Base-by-base conservation (phyloP, 2,888 invertebrate species). In the Baccha elongata region DNA sequence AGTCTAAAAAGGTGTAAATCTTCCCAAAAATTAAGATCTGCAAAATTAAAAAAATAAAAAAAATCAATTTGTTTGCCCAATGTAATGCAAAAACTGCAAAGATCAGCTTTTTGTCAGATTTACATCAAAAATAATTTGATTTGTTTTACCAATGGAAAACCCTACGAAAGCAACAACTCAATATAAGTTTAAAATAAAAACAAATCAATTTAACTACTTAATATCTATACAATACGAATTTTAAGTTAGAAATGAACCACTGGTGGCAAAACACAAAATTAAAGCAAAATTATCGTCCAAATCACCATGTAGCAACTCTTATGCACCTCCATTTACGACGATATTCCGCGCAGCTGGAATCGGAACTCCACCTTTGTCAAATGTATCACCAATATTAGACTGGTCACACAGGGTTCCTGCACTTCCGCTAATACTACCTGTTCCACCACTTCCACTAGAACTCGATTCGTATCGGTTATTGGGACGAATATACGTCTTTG, bases 301-400 rank as follows among this genome's bases (percentile, higher is more conserved):
- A 58, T 17, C 55, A 62, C 65, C 52, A 4, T 46, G 35, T 37
- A 42, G n/a, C 40, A 40, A 55, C n/a, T 55, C 67, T 74, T 44
- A 85, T 76, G 84, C 84, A 69, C 37, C 76, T 75, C 80, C 72
- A 53, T 85, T 85, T 32, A 60, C 42, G 75, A 85, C 62, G 48
- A 85, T 58, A 72, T 73, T 81, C 53, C 85, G 85, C 68, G 55
- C 55, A 32, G 84, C 84, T 64, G 85, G 84, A 48, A 84, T 68
- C 21, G 84, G 84, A 32, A 73, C 60, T 46, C 53, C 62, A 10
- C 50, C 62, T 26, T 78, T 78, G 6, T 83, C 72, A 29, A 50
- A 81, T 10, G 44, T n/a, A 13, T 80, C 72, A 60, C 37, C 26
- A 21, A 46, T 55, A 19, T 44, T 83, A 1, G 68, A 15, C 58